These are phyloP conservation scores for Lasiurus borealis DNA, from an alignment of 2,113 vertebrate species.

Conservation along the genomic window DNA sequence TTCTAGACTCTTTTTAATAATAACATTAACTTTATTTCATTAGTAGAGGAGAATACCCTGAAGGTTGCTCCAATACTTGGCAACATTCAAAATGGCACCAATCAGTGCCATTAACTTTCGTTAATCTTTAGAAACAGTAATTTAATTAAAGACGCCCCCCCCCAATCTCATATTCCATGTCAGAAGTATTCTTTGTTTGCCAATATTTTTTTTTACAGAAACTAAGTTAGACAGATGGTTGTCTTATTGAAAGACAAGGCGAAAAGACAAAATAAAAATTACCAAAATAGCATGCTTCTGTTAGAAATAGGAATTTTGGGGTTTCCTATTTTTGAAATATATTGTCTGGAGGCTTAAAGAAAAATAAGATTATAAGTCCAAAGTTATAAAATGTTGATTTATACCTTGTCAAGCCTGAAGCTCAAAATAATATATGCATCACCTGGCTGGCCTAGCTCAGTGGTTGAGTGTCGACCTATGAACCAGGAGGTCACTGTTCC, in stretches of 20 bases:
- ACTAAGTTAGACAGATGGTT: slow-evolving; percentile 58
- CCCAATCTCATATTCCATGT: slow-evolving; percentile 38
- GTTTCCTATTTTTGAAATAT: slow-evolving; percentile 10
- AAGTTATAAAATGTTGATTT: slow-evolving; percentile 15
- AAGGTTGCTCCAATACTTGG: slow-evolving; percentile 42
- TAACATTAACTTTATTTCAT: slow-evolving; percentile 52
- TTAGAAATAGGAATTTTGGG: not conserved
- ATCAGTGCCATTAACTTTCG: slow-evolving; percentile 52
- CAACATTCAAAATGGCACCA: slow-evolving; percentile 58
- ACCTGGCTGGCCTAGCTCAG: not conserved
- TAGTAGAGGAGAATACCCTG: slow-evolving; percentile 38
- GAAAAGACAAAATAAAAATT: slow-evolving; percentile 59
- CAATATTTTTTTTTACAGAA: slow-evolving; percentile 35
- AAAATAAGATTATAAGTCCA: not conserved
- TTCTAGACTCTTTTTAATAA: slow-evolving; percentile 1
- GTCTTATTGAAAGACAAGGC: slow-evolving; percentile 63
- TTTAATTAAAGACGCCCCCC: slow-evolving; percentile 70
- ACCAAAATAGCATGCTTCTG: not conserved
- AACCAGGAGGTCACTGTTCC: too few species aligned
- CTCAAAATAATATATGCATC: not conserved
- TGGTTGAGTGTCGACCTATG: too few species aligned
- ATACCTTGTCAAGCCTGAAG: slow-evolving; percentile 32
- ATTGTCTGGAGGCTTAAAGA: not conserved
- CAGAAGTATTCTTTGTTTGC: slow-evolving; percentile 49
- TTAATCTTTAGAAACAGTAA: slow-evolving; percentile 66